Percentiles rank a stretch among this genome's conserved stretches.
Evolutionary conservation across 2,113 vertebrate species (phyloP).

Genomic region (Etia nguti): DNA sequence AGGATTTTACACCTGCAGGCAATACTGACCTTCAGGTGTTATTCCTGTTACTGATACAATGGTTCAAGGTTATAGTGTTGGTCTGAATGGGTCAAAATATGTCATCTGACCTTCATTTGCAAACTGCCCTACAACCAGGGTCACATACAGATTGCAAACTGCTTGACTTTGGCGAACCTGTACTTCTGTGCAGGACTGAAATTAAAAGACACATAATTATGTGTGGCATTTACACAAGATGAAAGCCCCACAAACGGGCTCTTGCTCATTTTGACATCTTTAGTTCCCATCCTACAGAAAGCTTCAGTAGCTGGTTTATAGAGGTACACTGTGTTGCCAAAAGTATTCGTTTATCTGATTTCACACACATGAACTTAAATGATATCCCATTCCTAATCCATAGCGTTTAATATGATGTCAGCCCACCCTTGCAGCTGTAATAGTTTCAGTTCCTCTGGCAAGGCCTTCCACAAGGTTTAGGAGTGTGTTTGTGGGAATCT

Average conservation of each 20-base stretch:
- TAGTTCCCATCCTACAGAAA: background rate
- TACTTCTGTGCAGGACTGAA: background rate
- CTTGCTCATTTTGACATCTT: background rate
- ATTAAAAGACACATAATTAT: background rate
- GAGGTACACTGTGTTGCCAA: background rate
- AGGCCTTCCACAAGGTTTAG: background rate
- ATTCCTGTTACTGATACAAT: background rate
- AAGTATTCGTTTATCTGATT: background rate
- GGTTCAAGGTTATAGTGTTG: background rate
- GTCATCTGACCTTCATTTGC: background rate
- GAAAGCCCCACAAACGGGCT: background rate
- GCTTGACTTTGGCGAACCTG: background rate
- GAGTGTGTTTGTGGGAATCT: background rate
- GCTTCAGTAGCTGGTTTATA: background rate
- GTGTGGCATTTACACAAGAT: background rate
- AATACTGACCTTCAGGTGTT: background rate
- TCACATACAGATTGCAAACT: background rate
- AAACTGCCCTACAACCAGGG: background rate
- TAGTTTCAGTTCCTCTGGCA: background rate
- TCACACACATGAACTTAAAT: background rate
- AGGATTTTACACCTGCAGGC: background rate
- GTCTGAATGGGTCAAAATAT: background rate
- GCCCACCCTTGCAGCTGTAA: background rate
- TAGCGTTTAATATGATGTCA: background rate
- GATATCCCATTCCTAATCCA: background rate